A percentile compares a stretch with the other conserved stretches of the same genome.
These are phyloP conservation scores for Anseranas semipalmata DNA, from an alignment of 2,113 vertebrate genomes.

Conservation along the genomic window DNA sequence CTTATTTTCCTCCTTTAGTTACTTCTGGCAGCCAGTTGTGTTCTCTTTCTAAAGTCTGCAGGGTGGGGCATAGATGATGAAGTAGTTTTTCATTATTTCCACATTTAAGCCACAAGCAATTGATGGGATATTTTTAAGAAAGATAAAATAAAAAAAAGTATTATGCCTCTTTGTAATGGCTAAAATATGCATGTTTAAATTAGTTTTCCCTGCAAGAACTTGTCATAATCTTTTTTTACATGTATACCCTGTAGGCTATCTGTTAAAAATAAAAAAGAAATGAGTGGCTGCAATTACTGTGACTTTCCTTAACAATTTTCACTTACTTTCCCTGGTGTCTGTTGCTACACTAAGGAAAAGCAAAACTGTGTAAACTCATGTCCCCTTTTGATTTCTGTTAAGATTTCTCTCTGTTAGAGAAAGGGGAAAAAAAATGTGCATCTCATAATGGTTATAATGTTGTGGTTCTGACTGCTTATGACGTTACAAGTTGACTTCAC, in stretches of 20 bases:
- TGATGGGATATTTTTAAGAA: neutral
- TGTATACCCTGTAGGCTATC: neutral
- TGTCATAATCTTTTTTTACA: neutral
- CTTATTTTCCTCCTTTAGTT: neutral
- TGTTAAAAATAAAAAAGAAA: neutral
- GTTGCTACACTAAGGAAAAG: neutral
- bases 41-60: neutral
- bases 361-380: neutral
- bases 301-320: neutral
- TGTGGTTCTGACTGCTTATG: neutral
- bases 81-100: neutral
- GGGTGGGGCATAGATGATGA: neutral
- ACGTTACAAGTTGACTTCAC: neutral
- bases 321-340: neutral
- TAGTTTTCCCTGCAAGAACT: neutral
- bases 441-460: neutral
- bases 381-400: neutral
- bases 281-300: neutral
- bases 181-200: neutral
- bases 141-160: neutral
- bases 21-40: neutral
- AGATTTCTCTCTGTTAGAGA: neutral
- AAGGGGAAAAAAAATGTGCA: neutral
- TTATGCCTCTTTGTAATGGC: neutral
- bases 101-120: neutral